Conservation (phyloP, 2,888 invertebrate species). For the Limenitis camilla region DNA sequence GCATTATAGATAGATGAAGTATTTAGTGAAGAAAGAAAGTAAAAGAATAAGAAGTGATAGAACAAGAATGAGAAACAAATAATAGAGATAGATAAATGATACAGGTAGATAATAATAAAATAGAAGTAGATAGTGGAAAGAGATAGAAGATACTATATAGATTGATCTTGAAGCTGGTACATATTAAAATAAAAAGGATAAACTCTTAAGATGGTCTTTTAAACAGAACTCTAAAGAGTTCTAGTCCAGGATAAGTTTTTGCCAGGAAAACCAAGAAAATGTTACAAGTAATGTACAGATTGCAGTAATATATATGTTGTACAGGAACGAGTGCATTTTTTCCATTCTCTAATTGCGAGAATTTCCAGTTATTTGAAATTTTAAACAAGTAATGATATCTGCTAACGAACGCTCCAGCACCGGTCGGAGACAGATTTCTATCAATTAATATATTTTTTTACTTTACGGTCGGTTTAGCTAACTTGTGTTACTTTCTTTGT, state of each 20-base stretch:
- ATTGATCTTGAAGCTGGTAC: too few species aligned
- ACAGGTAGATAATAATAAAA: too few species aligned
- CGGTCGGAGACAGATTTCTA: slow-evolving; percentile 24
- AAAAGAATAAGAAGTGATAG: too few species aligned
- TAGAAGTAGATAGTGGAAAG: too few species aligned
- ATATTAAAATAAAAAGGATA: too few species aligned
- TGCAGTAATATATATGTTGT: slow-evolving; percentile 2
- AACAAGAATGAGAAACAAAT: too few species aligned
- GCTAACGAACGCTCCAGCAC: slow-evolving; percentile 17
- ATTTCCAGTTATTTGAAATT: slow-evolving; percentile 27
- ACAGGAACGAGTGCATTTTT: slow-evolving; percentile 18
- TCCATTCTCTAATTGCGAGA: slow-evolving; percentile 19
- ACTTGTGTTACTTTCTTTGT: neutral
- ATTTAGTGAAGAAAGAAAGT: too few species aligned
- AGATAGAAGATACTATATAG: too few species aligned
- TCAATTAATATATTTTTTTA: slow-evolving; percentile 26
- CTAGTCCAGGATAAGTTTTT: neutral
- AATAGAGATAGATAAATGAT: too few species aligned
- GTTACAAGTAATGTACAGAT: neutral
- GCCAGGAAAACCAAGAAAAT: neutral
- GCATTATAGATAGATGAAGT: too few species aligned
- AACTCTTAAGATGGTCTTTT: too few species aligned
- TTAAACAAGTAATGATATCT: slow-evolving; percentile 25
- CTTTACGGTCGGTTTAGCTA: slow-evolving; percentile 16
- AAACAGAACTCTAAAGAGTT: too few species aligned